Percentiles rank a stretch among this genome's conserved stretches.
phyloP scores from a whole-genome alignment of 37 sponge, comb jelly and placozoan genomes.

The Amphimedon queenslandica region DNA sequence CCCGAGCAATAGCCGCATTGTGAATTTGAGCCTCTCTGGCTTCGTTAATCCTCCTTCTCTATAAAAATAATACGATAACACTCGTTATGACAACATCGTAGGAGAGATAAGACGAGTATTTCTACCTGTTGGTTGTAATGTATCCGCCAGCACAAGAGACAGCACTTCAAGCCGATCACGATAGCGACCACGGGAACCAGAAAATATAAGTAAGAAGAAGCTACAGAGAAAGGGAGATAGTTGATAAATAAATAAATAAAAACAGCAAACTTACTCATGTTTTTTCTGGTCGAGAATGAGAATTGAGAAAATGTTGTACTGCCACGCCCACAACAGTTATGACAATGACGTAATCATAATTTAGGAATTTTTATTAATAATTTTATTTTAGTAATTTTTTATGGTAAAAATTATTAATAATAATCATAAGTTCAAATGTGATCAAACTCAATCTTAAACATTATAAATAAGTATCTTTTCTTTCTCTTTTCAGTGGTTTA shows the following conservation, averaged over 20 bases:
- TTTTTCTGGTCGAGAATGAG: no score
- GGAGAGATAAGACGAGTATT: background rate
- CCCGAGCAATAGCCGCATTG: background rate
- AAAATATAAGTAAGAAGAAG: conserved; percentile 8
- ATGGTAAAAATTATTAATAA: no score
- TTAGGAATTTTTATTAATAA: no score
- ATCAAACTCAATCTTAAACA: no score
- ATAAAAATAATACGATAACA: background rate
- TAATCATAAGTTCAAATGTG: background rate
- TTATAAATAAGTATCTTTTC: background rate
- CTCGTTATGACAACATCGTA: background rate
- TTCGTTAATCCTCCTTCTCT: background rate
- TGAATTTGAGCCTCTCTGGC: background rate
- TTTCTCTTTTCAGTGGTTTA: background rate
- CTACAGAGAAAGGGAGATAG: conserved; percentile 7
- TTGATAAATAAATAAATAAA: no score
- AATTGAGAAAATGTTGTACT: no score
- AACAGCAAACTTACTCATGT: no score
- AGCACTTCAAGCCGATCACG: conserved; percentile 48
- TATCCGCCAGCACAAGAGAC: conserved; percentile 55
- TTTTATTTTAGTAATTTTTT: no score
- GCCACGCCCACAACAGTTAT: no score
- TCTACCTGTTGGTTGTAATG: conserved; percentile 40
- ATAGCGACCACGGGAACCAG: conserved; percentile 47
- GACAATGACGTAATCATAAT: no score